Evolutionary conservation across 1,140 invertebrate species (phyloP), one percentile per base, ranked within the genome.

Genomic region (Panagrolaimus sp.): DNA sequence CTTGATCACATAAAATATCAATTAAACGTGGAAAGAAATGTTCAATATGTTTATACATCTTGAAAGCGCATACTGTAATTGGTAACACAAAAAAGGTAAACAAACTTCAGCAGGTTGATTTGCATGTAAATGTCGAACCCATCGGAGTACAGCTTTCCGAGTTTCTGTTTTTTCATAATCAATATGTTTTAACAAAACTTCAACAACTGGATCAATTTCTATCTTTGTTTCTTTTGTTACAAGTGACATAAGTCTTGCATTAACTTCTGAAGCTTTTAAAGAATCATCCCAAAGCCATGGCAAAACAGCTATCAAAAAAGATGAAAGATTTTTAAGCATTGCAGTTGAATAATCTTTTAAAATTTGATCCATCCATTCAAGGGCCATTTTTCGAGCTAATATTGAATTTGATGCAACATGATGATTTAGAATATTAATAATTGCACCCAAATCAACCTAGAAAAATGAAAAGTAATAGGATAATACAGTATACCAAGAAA

Each of bases 351-450:
- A 90, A 61, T 96, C 85, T 72, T 89, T 88, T 42, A 96, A 89
- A 85, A 98, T 96, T 85, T 96, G 92, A 76, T 92, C 89, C 47
- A 98, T 89, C 96, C 96, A 98, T 38, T 88, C 90, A 4, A 98
- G 89, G 1, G 95, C 92, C 48, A 91, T 96, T 78, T 90, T 88
- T 87, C 96, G 87, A 23, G 87, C 86, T 9, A 81, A 77, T 72
- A 84, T 82, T 79, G 78, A 71, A 13, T 70, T 65, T 23, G 57
- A 66, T 31, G 70, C 91, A 31, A 93, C 90, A 83, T 98, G 94
- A 44, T 88, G 87, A 71, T 96, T 93, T 3, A 98, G 85, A 70
- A 95, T 94, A 82, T 97, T 97, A 53, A 95, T 92, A 89, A 97
- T 96, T 42, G 88, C 88, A 62, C 89, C 43, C 8, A 62, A 44